Conservation (phyloP, 92 coral and sea anemone genomes). For the Diadumene lineata region DNA sequence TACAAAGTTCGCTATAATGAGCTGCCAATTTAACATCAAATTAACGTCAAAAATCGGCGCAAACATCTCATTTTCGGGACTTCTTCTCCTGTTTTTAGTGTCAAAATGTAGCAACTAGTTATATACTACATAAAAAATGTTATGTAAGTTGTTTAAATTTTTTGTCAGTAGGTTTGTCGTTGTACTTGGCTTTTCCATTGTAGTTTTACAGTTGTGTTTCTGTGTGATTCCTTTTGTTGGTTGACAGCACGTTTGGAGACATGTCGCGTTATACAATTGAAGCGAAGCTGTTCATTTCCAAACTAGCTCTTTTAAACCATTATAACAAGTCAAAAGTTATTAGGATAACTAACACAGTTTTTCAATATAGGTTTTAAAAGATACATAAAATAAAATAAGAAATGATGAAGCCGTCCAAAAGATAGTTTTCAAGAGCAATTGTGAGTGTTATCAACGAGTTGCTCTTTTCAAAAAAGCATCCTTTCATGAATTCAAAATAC, state of each 20-base stretch:
- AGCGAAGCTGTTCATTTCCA: neutral
- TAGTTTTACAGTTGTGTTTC: constrained; percentile 3
- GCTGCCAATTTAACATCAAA: neutral
- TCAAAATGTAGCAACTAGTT: too few species aligned
- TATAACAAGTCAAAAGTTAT: neutral
- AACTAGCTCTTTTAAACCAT: constrained; percentile 1
- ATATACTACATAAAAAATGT: too few species aligned
- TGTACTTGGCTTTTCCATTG: neutral
- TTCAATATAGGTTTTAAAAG: neutral
- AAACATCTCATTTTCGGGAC: too few species aligned
- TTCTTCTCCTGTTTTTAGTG: neutral
- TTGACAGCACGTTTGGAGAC: constrained; percentile 4
- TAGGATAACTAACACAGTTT: neutral
- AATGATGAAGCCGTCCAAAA: too few species aligned
- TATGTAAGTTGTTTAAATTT: too few species aligned
- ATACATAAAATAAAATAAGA: too few species aligned
- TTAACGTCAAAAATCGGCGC: too few species aligned
- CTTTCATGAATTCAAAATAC: too few species aligned
- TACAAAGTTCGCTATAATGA: neutral
- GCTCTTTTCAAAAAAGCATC: too few species aligned
- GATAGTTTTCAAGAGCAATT: neutral
- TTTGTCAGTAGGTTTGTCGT: neutral
- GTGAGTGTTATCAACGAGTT: neutral
- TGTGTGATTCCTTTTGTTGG: neutral
- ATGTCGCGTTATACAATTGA: neutral